Percentiles rank a stretch among this genome's conserved stretches.
Evolutionary conservation across 2,113 vertebrate species (phyloP).

Genomic region (Dinomys branickii): DNA sequence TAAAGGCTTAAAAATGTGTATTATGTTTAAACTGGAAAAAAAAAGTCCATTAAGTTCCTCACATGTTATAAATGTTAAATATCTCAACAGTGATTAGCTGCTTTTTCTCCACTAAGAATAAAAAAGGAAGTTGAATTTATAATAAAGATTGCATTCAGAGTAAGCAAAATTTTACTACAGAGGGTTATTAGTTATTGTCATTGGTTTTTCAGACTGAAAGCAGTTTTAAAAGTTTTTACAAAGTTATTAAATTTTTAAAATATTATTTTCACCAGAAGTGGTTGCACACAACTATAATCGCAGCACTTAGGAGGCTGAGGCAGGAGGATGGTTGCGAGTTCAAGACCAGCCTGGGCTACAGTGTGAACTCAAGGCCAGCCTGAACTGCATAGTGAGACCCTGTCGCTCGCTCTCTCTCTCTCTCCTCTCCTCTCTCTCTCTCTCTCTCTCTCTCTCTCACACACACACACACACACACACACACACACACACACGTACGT

Average conservation of each 20-base stretch:
- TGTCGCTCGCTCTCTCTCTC: too few species aligned
- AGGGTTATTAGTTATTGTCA: background rate
- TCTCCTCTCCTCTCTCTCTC: too few species aligned
- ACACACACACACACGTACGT: too few species aligned
- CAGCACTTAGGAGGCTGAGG: too few species aligned
- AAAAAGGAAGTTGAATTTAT: constrained; percentile 49
- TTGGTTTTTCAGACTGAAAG: background rate
- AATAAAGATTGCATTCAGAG: background rate
- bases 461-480: too few species aligned
- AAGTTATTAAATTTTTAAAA: background rate
- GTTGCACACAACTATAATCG: too few species aligned
- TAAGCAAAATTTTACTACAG: background rate
- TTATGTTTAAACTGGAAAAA: constrained; percentile 46
- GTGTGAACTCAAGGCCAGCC: too few species aligned
- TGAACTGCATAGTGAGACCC: too few species aligned
- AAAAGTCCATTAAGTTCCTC: background rate
- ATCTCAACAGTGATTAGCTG: background rate
- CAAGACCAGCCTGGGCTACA: too few species aligned
- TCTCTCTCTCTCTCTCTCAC: too few species aligned
- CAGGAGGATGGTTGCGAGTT: too few species aligned
- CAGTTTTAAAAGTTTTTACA: background rate
- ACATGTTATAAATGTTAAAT: background rate
- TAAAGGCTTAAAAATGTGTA: background rate
- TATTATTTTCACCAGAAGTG: too few species aligned
- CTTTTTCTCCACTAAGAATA: background rate